Conservation (phyloP, 2,888 invertebrate genomes). For the Heliconius charithonia region DNA sequence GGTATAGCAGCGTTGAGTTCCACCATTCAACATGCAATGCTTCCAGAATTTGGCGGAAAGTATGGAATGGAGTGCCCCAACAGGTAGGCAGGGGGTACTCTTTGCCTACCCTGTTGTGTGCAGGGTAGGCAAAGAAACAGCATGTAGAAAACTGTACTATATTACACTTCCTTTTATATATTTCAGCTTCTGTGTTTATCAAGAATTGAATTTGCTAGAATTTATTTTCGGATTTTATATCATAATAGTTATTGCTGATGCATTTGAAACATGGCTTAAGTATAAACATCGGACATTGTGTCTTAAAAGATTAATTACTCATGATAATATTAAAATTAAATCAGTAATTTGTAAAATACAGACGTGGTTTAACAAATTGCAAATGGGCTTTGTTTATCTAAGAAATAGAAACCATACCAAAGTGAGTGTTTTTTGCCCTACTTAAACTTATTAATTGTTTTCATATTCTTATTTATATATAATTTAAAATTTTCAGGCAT, state of each 20-base stretch:
- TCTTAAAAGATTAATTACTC: constrained; percentile 63
- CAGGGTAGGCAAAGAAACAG: no score
- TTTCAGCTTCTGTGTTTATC: constrained; percentile 68
- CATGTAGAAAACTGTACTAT: background rate
- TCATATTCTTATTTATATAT: constrained; percentile 18
- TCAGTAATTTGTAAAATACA: constrained; percentile 51
- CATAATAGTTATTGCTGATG: constrained; percentile 63
- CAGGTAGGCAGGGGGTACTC: no score
- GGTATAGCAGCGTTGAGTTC: no score
- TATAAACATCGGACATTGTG: constrained; percentile 74
- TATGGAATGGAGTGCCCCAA: no score
- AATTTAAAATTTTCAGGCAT: constrained; percentile 68
- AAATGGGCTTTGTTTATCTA: constrained; percentile 64
- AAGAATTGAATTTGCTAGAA: constrained; percentile 66
- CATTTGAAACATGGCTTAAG: constrained; percentile 75
- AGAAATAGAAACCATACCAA: constrained; percentile 75
- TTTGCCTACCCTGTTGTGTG: no score
- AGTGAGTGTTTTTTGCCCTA: constrained; percentile 55
- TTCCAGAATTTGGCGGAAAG: no score
- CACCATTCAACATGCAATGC: no score
- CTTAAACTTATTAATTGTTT: background rate
- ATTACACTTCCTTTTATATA: constrained; percentile 31
- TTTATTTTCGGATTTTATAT: constrained; percentile 61
- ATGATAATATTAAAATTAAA: constrained; percentile 60
- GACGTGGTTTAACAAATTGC: constrained; percentile 59